Conservation (phyloP, 2,113 vertebrate species). For the Carassius gibelio region DNA sequence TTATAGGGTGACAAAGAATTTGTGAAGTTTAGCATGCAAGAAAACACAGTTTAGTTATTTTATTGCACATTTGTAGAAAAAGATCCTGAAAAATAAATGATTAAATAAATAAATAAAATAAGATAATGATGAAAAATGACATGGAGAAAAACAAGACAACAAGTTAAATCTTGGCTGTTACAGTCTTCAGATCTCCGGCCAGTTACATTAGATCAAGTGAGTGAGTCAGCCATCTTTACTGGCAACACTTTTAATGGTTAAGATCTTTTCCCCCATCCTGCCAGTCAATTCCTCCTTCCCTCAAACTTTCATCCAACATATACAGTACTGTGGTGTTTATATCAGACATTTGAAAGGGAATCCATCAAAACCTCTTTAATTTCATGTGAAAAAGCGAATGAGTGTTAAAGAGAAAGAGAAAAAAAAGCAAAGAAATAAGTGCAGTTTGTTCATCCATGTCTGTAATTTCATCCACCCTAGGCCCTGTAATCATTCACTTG, state of each 20-base stretch:
- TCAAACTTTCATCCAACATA: neutral
- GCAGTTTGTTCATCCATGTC: neutral
- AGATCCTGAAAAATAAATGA: neutral
- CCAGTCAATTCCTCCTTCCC: neutral
- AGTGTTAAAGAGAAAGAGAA: slow-evolving; percentile 1
- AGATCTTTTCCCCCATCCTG: slow-evolving; percentile 1
- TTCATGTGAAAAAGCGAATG: neutral
- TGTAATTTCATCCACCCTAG: slow-evolving; percentile 38
- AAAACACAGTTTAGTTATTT: neutral
- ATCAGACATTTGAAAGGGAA: neutral
- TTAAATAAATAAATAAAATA: too few species aligned
- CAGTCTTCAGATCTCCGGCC: neutral
- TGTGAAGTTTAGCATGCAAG: neutral
- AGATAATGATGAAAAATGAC: neutral
- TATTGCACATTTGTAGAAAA: neutral
- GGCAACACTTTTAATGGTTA: slow-evolving; percentile 14
- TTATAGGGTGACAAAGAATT: neutral
- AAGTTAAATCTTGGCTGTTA: neutral
- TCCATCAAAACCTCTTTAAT: slow-evolving; percentile 11
- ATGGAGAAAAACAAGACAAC: neutral
- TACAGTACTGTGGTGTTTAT: neutral
- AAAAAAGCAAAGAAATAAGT: neutral
- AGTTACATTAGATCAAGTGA: neutral
- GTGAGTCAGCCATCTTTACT: slow-evolving; percentile 10
- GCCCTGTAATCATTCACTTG: slow-evolving; percentile 17